phyloP scores from a whole-genome alignment of 2,797 vertebrate species.

The Lophius americanus region DNA sequence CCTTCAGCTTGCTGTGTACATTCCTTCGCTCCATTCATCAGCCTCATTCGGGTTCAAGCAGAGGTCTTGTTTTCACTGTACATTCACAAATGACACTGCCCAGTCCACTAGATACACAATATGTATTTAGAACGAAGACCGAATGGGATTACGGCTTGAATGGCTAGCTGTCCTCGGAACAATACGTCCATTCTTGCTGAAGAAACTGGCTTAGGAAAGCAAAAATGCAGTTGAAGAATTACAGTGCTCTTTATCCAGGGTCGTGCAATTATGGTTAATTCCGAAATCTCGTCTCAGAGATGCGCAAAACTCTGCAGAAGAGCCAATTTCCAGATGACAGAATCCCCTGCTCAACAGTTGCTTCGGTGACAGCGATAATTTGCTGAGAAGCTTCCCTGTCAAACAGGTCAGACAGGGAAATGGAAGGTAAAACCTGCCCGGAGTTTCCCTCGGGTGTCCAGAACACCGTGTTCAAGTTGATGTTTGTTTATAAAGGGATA shows the following conservation, averaged over 20 bases:
- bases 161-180: conserved; percentile 1
- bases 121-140: conserved; percentile 11
- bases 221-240: background rate
- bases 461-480: conserved; percentile 56
- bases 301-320: background rate
- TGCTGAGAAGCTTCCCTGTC: conserved; percentile 48
- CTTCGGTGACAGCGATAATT: conserved; percentile 31
- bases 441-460: conserved; percentile 68
- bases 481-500: conserved; percentile 61
- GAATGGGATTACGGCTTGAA: background rate
- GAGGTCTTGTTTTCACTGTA: conserved; percentile 24
- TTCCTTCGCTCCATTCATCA: conserved; percentile 46
- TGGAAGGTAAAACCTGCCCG: conserved; percentile 58
- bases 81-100: conserved; percentile 11
- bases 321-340: background rate
- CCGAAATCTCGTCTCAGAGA: background rate
- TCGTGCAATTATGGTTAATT: background rate
- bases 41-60: conserved; percentile 39
- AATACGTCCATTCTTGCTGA: conserved; percentile 2
- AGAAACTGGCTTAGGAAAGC: background rate
- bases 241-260: background rate
- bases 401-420: conserved; percentile 68
- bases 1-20: conserved; percentile 11
- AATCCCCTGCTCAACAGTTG: conserved; percentile 21
- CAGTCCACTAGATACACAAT: background rate